These are phyloP conservation scores for Cistogaster globosa DNA, from an alignment of 2,888 invertebrate genomes.

Conservation along the genomic window DNA sequence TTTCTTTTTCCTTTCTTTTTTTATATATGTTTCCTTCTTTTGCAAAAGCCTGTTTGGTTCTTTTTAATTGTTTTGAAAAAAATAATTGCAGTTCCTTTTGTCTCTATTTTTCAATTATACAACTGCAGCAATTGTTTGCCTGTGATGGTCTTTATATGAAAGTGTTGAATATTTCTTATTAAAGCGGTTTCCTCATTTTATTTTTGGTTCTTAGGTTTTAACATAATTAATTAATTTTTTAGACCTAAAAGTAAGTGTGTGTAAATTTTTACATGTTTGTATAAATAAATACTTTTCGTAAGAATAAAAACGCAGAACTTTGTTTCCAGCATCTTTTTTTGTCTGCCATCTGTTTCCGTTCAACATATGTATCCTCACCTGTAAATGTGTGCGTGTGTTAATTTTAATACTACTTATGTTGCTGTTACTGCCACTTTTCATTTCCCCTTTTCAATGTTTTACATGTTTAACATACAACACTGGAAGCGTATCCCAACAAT, in stretches of 20 bases:
- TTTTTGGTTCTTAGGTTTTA: conserved; percentile 3
- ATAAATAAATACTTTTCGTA: conserved; percentile 43
- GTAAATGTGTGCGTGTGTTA: neutral
- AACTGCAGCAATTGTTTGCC: conserved; percentile 23
- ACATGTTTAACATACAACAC: conserved; percentile 17
- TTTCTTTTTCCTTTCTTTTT: neutral
- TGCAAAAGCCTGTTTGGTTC: neutral
- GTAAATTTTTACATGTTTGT: neutral
- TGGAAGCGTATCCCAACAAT: neutral
- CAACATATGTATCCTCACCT: conserved; percentile 4
- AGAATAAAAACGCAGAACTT: conserved; percentile 60
- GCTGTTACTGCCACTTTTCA: conserved; percentile 64
- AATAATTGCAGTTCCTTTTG: conserved; percentile 42
- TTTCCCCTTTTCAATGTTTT: conserved; percentile 44
- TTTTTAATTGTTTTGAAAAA: conserved; percentile 30
- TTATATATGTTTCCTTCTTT: neutral
- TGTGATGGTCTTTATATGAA: conserved; percentile 22
- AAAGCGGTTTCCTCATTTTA: conserved; percentile 18
- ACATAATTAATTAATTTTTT: neutral
- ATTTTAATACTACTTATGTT: conserved; percentile 44
- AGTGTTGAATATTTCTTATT: conserved; percentile 23
- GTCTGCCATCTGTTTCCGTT: conserved; percentile 67
- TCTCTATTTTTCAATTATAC: neutral
- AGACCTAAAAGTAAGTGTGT: neutral
- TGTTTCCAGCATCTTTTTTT: conserved; percentile 46